These are phyloP conservation scores for Upupa epops DNA, from an alignment of 2,113 vertebrate species.

Conservation along the genomic window DNA sequence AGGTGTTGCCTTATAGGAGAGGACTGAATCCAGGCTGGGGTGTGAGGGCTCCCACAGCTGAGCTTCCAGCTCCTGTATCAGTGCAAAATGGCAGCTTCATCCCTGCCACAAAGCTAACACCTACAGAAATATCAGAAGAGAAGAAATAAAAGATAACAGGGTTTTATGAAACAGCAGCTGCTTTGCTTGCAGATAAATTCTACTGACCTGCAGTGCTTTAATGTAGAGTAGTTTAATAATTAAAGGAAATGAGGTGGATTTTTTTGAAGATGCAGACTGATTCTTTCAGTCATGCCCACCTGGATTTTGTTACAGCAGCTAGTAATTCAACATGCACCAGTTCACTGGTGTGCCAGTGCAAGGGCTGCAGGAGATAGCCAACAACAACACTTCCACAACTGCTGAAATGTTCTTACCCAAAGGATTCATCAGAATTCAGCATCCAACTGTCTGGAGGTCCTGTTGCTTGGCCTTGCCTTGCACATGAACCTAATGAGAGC, in stretches of 20 bases:
- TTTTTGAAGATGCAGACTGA: background rate
- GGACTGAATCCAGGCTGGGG: background rate
- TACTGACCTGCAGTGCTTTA: background rate
- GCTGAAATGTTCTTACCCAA: background rate
- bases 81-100: background rate
- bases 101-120: background rate
- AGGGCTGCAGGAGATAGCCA: background rate
- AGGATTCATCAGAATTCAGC: conserved; percentile 38
- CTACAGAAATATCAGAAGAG: background rate
- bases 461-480: conserved; percentile 12
- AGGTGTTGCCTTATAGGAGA: background rate
- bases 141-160: background rate
- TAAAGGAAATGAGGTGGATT: background rate
- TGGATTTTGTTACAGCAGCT: background rate
- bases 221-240: background rate
- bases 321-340: background rate
- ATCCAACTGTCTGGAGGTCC: conserved; percentile 28
- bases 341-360: background rate
- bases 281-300: background rate
- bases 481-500: conserved; percentile 24
- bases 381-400: background rate
- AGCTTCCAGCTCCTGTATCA: background rate
- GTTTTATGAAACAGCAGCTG: background rate
- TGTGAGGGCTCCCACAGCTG: background rate
- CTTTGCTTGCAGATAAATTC: conserved; percentile 2